phyloP scores from a whole-genome alignment of 2,888 invertebrate genomes.

The Heteropelma amictum region DNA sequence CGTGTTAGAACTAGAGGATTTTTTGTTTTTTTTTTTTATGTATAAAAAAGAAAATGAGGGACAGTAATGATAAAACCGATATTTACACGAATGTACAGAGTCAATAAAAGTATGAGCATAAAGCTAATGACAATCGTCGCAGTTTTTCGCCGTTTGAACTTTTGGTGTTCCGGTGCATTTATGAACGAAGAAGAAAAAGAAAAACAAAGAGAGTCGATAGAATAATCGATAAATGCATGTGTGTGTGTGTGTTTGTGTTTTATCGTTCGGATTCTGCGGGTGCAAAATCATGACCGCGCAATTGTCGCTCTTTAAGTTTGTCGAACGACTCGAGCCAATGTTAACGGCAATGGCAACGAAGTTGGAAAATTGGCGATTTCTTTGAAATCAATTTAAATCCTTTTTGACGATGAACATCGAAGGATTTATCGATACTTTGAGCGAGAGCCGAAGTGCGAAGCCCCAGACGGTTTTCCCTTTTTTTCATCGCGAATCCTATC shows the following conservation, averaged over 20 bases:
- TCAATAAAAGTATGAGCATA: conserved; percentile 41
- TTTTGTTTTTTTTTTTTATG: conserved; percentile 21
- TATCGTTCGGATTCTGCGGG: too few relatives aligned
- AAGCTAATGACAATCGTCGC: conserved; percentile 26
- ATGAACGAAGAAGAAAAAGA: neutral
- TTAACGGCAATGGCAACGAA: neutral
- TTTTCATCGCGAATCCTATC: conserved; percentile 30
- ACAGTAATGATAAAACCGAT: conserved; percentile 44
- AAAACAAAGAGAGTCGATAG: too few relatives aligned
- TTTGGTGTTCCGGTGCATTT: conserved; percentile 50
- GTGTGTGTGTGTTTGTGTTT: conserved; percentile 8
- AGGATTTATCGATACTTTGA: conserved; percentile 13
- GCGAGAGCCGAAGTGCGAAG: neutral
- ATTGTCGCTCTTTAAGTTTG: neutral
- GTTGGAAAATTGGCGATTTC: too few relatives aligned
- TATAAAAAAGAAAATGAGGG: conserved; percentile 29
- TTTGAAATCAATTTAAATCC: conserved; percentile 14
- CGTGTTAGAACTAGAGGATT: conserved; percentile 50
- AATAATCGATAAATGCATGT: conserved; percentile 48
- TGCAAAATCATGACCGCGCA: too few relatives aligned
- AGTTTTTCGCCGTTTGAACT: conserved; percentile 55
- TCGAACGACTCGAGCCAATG: neutral
- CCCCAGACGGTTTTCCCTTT: neutral
- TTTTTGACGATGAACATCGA: neutral
- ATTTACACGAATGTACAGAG: conserved; percentile 61